Conservation (phyloP, 2,113 vertebrate genomes). For the Montifringilla adamsi region DNA sequence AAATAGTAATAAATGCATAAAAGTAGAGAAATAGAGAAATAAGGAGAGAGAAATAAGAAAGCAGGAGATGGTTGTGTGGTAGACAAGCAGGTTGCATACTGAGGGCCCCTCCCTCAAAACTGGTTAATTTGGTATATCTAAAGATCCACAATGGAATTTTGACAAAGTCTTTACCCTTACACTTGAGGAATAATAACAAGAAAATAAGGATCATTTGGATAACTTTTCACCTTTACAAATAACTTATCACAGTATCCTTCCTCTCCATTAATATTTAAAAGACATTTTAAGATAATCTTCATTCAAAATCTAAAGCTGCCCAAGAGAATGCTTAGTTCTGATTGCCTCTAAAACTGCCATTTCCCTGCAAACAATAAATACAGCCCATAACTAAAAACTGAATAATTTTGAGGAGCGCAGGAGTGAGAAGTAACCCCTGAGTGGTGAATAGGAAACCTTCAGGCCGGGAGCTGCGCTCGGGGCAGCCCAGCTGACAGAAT, state of each 20-base stretch:
- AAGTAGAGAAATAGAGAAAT: neutral
- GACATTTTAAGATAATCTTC: neutral
- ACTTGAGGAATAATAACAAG: neutral
- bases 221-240: neutral
- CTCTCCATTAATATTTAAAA: neutral
- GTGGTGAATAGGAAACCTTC: neutral
- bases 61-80: accelerated
- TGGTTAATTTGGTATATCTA: neutral
- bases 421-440: neutral
- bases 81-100: neutral
- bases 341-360: neutral
- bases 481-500: neutral
- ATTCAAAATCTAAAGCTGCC: neutral
- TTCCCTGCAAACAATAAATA: neutral
- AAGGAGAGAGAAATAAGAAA: neutral
- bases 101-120: neutral
- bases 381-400: accelerated
- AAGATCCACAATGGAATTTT: neutral
- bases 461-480: neutral
- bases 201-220: neutral
- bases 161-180: neutral
- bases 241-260: neutral
- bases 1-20: neutral
- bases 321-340: neutral
- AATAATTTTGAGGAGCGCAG: accelerated